Conservation (phyloP, 2,888 invertebrate genomes). For the Orchestes rusci region DNA sequence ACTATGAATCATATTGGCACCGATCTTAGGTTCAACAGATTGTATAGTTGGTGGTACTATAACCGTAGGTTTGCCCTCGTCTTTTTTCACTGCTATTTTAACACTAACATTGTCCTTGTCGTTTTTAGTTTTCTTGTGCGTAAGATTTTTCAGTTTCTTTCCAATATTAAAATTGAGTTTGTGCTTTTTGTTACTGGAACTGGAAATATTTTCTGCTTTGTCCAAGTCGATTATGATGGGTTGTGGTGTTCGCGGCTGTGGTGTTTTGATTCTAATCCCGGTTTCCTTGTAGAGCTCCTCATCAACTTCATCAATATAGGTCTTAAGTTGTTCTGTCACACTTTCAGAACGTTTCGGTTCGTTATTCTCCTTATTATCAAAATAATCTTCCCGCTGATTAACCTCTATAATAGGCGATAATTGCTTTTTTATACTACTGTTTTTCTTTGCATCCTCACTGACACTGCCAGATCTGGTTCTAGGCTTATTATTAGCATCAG, state of each 20-base stretch:
- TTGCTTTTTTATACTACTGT: constrained; percentile 55
- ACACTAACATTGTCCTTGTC: neutral
- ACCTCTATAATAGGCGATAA: constrained; percentile 75
- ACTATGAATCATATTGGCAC: constrained; percentile 60
- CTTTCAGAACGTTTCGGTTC: constrained; percentile 30
- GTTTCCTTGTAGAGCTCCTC: constrained; percentile 38
- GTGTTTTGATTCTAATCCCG: constrained; percentile 30
- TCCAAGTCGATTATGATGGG: constrained; percentile 43
- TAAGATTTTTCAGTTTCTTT: constrained; percentile 34
- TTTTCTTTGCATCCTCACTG: constrained; percentile 36
- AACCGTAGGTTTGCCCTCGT: neutral
- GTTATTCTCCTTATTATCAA: constrained; percentile 37
- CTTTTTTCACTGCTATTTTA: neutral
- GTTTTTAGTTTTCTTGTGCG: constrained; percentile 27
- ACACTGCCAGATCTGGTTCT: constrained; percentile 51
- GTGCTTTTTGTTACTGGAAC: constrained; percentile 29
- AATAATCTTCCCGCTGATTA: constrained; percentile 64
- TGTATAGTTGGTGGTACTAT: constrained; percentile 11
- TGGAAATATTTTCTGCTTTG: constrained; percentile 39
- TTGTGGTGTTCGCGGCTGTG: constrained; percentile 28
- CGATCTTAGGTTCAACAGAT: constrained; percentile 8
- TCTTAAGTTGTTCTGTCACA: constrained; percentile 38
- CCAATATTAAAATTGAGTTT: constrained; percentile 33
- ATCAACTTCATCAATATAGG: constrained; percentile 40
- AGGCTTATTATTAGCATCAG: constrained; percentile 9